Evolutionary conservation across 2,797 vertebrate species (phyloP).

Genomic region (Potorous gilbertii): DNA sequence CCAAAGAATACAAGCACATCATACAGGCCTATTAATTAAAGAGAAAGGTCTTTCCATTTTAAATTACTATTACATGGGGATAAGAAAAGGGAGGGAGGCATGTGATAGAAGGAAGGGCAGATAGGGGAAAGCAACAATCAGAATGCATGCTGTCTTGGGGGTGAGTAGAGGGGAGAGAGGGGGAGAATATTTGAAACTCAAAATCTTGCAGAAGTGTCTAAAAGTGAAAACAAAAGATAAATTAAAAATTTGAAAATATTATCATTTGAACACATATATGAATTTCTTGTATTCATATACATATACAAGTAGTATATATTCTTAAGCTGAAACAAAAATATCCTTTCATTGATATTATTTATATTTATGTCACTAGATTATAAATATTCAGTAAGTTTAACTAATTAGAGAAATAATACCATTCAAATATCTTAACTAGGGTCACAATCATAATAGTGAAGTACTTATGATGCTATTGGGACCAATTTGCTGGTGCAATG

Average conservation of each 20-base stretch:
- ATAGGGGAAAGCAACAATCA: too few relatives aligned
- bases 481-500: slow-evolving; percentile 84
- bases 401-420: slow-evolving; percentile 77
- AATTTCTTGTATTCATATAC: not conserved
- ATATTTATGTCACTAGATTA: slow-evolving; percentile 63
- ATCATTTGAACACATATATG: not conserved
- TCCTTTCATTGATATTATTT: slow-evolving; percentile 50
- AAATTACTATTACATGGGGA: too few relatives aligned
- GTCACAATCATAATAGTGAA: slow-evolving; percentile 79
- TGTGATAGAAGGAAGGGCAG: too few relatives aligned
- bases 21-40: too few relatives aligned
- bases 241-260: not conserved
- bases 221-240: too few relatives aligned
- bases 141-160: too few relatives aligned
- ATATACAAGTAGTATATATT: not conserved
- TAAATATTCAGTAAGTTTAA: slow-evolving; percentile 79
- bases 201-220: too few relatives aligned
- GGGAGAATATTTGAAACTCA: too few relatives aligned
- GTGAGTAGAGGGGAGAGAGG: too few relatives aligned
- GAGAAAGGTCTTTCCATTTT: too few relatives aligned
- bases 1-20: too few relatives aligned
- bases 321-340: slow-evolving; percentile 29
- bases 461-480: slow-evolving; percentile 81
- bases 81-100: too few relatives aligned
- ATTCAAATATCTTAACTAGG: slow-evolving; percentile 77